These are phyloP conservation scores for Platichthys stellatus DNA, from an alignment of 2,113 vertebrate genomes.

Conservation along the genomic window DNA sequence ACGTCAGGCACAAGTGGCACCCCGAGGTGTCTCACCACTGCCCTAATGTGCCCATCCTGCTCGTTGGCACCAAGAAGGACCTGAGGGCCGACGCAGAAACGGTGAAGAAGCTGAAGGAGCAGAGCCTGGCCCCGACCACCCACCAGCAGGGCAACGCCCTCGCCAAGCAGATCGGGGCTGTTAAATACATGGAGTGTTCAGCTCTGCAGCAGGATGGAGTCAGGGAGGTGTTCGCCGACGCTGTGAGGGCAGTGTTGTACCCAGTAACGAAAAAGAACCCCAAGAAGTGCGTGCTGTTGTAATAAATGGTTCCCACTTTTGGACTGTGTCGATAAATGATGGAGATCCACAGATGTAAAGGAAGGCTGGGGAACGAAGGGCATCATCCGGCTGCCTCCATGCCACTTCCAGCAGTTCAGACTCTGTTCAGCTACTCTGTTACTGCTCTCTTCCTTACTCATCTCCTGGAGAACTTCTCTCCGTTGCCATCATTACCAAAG, in stretches of 20 bases:
- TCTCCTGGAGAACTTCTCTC: slow-evolving; percentile 66
- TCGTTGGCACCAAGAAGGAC: slow-evolving; percentile 94
- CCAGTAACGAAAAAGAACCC: slow-evolving; percentile 90
- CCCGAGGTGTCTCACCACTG: slow-evolving; percentile 95
- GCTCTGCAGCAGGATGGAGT: slow-evolving; percentile 91
- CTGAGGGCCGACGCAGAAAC: slow-evolving; percentile 89
- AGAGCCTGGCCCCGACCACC: slow-evolving; percentile 88
- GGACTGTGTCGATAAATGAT: slow-evolving; percentile 72
- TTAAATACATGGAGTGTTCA: slow-evolving; percentile 95
- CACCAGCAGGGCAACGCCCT: slow-evolving; percentile 89
- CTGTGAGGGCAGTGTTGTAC: slow-evolving; percentile 91
- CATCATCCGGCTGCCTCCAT: slow-evolving; percentile 44
- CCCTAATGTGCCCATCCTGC: slow-evolving; percentile 90
- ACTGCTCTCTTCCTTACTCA: slow-evolving; percentile 58
- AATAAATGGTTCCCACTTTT: slow-evolving; percentile 75
- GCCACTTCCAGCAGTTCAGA: slow-evolving; percentile 48
- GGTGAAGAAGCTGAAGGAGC: slow-evolving; percentile 94
- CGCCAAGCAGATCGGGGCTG: slow-evolving; percentile 92
- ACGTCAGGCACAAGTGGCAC: slow-evolving; percentile 95
- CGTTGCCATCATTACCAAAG: slow-evolving; percentile 75
- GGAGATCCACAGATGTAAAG: slow-evolving; percentile 60
- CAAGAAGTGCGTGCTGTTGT: slow-evolving; percentile 91
- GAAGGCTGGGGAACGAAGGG: slow-evolving; percentile 56
- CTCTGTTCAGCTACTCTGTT: slow-evolving; percentile 51
- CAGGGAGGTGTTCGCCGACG: slow-evolving; percentile 91